Conservation (phyloP, 2,797 vertebrate genomes). For the Pangasius mekongensis region DNA sequence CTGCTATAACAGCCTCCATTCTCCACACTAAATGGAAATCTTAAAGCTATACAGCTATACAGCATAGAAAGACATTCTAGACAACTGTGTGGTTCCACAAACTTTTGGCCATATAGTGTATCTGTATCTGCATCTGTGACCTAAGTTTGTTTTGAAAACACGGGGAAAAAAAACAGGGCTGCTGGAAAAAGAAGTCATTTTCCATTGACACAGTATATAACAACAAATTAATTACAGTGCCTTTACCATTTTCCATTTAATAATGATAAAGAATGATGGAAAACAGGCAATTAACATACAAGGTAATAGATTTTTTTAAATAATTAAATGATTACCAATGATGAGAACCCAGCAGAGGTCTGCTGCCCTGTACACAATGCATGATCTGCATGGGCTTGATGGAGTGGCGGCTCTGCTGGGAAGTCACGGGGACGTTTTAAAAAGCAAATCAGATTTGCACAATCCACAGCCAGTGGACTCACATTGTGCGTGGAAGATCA, state of each 20-base stretch:
- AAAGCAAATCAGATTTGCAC: conserved; percentile 11
- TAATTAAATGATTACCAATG: background rate
- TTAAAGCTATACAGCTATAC: background rate
- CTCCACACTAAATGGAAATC: background rate
- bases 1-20: background rate
- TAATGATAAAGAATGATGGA: background rate
- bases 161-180: background rate
- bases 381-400: background rate
- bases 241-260: background rate
- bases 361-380: background rate
- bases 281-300: background rate
- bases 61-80: background rate
- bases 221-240: background rate
- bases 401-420: background rate
- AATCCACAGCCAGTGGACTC: background rate
- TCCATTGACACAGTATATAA: background rate
- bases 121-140: background rate
- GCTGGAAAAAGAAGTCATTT: background rate
- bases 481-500: background rate
- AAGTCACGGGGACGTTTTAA: background rate
- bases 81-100: background rate
- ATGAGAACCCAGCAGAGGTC: background rate
- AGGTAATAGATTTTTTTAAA: background rate
- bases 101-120: background rate
- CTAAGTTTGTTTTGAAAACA: background rate